A percentile compares a stretch with the other conserved stretches of the same genome.
These are phyloP conservation scores for Drosophila mayaguana DNA, from an alignment of 2,888 invertebrate species.

Conservation along the genomic window DNA sequence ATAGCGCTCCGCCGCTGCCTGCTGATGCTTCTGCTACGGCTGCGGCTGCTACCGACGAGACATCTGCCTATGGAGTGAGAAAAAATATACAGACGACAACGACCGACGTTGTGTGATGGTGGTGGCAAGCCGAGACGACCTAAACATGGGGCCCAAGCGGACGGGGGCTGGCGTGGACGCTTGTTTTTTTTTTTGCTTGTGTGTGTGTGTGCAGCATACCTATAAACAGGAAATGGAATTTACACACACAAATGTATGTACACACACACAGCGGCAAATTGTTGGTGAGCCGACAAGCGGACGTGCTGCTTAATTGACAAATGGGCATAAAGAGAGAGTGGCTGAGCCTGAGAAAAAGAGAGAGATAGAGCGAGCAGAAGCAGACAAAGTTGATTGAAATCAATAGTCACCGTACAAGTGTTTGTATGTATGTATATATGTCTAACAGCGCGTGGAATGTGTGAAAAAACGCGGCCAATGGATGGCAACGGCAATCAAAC, in stretches of 20 bases:
- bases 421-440: constrained; percentile 37
- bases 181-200: constrained; percentile 32
- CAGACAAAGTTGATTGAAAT: constrained; percentile 71
- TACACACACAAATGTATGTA: constrained; percentile 44
- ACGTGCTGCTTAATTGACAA: constrained; percentile 77
- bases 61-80: constrained; percentile 57
- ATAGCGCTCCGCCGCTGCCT: constrained; percentile 61
- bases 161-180: constrained; percentile 3
- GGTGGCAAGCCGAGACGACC: constrained; percentile 54
- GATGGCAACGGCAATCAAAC: constrained; percentile 69
- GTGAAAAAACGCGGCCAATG: constrained; percentile 80
- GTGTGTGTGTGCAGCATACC: constrained; percentile 54
- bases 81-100: constrained; percentile 55
- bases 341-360: constrained; percentile 37
- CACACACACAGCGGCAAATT: constrained; percentile 42
- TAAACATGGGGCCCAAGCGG: constrained; percentile 26
- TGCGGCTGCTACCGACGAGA: constrained; percentile 59
- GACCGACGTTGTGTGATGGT: constrained; percentile 48
- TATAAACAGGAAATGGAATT: constrained; percentile 81
- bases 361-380: constrained; percentile 39
- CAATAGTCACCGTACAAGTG: constrained; percentile 72
- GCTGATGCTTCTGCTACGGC: constrained; percentile 40
- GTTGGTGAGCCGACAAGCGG: constrained; percentile 69
- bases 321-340: constrained; percentile 59
- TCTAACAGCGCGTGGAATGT: constrained; percentile 69